phyloP scores from a whole-genome alignment of 2,888 invertebrate species.

The Drosophila picticornis region DNA sequence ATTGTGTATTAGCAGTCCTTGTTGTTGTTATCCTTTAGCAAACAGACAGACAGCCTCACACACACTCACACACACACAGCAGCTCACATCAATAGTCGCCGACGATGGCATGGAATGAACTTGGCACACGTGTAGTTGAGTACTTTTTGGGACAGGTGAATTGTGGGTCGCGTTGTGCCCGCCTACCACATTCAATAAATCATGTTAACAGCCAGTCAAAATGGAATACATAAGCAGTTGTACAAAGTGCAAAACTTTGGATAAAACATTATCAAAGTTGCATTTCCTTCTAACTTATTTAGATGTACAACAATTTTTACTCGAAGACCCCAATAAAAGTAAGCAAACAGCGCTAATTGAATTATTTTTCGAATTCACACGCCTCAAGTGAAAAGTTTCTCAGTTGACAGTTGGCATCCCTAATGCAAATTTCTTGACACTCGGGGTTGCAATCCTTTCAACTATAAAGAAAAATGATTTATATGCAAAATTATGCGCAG shows the following conservation, averaged over 20 bases:
- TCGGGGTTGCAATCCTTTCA: slow-evolving; percentile 64
- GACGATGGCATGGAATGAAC: slow-evolving; percentile 73
- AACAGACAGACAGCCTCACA: slow-evolving; percentile 56
- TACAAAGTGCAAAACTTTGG: slow-evolving; percentile 22
- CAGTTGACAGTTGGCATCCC: slow-evolving; percentile 26
- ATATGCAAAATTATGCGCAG: slow-evolving; percentile 59
- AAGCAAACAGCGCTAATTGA: slow-evolving; percentile 44
- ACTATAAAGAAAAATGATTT: slow-evolving; percentile 72
- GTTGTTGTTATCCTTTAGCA: slow-evolving; percentile 81
- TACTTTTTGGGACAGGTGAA: slow-evolving; percentile 51
- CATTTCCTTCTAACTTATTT: slow-evolving; percentile 7
- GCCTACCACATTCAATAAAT: slow-evolving; percentile 77
- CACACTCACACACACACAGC: slow-evolving; percentile 18
- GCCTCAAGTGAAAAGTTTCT: slow-evolving; percentile 26
- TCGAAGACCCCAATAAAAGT: neutral
- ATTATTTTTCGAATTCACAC: slow-evolving; percentile 50
- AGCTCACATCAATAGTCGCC: slow-evolving; percentile 69
- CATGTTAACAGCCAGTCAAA: slow-evolving; percentile 75
- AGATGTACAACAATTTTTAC: neutral
- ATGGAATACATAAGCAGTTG: slow-evolving; percentile 59
- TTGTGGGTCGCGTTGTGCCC: slow-evolving; percentile 35
- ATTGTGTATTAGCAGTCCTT: slow-evolving; percentile 84
- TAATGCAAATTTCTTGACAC: slow-evolving; percentile 76
- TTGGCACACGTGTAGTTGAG: slow-evolving; percentile 81
- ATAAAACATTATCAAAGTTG: slow-evolving; percentile 22